Evolutionary conservation across 2,113 vertebrate genomes (phyloP).

Genomic region (Colinus virginianus): DNA sequence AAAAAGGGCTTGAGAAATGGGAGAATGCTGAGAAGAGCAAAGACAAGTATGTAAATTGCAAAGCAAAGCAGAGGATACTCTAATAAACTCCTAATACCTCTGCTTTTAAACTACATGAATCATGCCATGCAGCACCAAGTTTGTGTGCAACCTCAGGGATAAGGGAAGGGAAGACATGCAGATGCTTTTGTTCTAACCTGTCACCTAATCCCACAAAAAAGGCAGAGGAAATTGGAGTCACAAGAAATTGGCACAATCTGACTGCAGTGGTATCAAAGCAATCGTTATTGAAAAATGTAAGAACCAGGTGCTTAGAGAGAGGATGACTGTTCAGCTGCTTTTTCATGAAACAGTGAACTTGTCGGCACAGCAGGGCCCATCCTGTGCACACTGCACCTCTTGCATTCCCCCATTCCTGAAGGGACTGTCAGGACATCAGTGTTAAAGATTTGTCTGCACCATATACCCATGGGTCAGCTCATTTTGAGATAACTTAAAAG

Average conservation of each 20-base stretch:
- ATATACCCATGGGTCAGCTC: neutral
- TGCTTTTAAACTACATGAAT: neutral
- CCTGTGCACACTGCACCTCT: neutral
- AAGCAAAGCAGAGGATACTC: neutral
- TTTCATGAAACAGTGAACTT: neutral
- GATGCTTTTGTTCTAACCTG: neutral
- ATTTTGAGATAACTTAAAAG: neutral
- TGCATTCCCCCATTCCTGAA: neutral
- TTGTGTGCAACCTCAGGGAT: neutral
- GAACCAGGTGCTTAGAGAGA: neutral
- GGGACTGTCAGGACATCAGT: neutral
- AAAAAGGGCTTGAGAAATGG: neutral
- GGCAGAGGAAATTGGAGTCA: neutral
- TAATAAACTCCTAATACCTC: neutral
- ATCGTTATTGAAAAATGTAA: neutral
- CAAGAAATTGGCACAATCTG: neutral
- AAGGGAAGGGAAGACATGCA: neutral
- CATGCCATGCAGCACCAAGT: neutral
- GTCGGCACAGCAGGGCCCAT: neutral
- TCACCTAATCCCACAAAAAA: neutral
- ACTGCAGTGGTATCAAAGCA: neutral
- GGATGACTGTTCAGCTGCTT: neutral
- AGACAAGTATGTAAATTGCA: neutral
- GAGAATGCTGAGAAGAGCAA: neutral
- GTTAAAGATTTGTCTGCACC: neutral